Conservation (phyloP, 2,797 vertebrate species). For the Acrossocheilus fasciatus region DNA sequence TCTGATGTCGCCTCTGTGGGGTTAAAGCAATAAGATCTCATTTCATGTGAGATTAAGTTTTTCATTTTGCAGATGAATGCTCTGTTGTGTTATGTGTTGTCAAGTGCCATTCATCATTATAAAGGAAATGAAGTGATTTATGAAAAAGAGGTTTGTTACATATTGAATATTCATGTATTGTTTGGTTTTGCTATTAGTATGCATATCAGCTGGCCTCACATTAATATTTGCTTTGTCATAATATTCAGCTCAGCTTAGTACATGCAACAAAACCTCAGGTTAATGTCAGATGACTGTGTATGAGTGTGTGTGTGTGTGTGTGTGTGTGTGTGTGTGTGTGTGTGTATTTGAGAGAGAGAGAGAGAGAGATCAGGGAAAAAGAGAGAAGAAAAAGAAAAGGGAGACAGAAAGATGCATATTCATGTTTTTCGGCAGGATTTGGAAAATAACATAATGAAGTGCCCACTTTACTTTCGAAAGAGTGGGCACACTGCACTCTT, state of each 20-base stretch:
- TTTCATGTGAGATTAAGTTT: slow-evolving; percentile 56
- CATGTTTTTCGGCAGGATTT: slow-evolving; percentile 18
- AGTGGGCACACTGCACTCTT: slow-evolving; percentile 1
- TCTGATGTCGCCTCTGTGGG: slow-evolving; percentile 29
- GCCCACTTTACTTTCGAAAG: slow-evolving; percentile 31
- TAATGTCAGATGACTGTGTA: slow-evolving; percentile 8
- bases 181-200: slow-evolving; percentile 41
- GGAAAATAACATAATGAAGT: slow-evolving; percentile 30
- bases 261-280: neutral
- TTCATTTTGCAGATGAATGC: slow-evolving; percentile 51
- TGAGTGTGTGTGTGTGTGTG: neutral
- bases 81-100: slow-evolving; percentile 42
- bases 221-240: slow-evolving; percentile 21
- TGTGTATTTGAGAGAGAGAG: neutral
- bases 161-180: slow-evolving; percentile 33
- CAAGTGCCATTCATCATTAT: slow-evolving; percentile 54
- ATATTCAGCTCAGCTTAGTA: slow-evolving; percentile 33
- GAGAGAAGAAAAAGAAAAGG: neutral
- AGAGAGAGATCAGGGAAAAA: neutral
- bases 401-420: slow-evolving; percentile 45
- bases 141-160: slow-evolving; percentile 27
- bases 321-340: neutral
- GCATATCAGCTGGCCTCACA: slow-evolving; percentile 26
- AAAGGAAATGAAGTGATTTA: slow-evolving; percentile 45
- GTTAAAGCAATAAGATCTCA: slow-evolving; percentile 47